A percentile compares a stretch with the other conserved stretches of the same genome.
Conservation (phyloP, 2,797 vertebrate species). For the Ciconia nigra region DNA sequence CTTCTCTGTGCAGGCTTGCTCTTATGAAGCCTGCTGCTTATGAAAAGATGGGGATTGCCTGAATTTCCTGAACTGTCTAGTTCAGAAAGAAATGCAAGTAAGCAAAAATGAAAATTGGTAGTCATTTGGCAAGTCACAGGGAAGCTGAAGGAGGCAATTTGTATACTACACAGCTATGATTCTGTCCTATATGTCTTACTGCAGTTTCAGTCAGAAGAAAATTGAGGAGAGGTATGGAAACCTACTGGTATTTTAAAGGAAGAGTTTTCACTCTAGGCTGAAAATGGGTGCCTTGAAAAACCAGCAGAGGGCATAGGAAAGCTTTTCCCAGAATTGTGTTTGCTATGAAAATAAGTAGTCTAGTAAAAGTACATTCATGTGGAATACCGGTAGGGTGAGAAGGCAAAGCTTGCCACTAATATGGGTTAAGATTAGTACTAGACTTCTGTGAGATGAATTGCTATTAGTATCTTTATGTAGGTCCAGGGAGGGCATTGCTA, state of each 20-base stretch:
- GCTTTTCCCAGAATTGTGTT: background rate
- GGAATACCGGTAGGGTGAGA: background rate
- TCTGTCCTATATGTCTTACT: background rate
- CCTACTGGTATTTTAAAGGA: background rate
- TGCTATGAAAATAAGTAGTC: background rate
- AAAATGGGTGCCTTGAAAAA: background rate
- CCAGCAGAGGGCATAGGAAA: constrained; percentile 34
- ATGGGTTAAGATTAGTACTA: background rate
- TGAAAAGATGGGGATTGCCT: background rate
- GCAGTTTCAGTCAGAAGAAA: background rate
- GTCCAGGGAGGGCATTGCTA: background rate
- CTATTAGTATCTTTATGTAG: background rate
- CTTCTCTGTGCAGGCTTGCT: background rate
- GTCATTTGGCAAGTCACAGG: background rate
- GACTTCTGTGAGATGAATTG: background rate
- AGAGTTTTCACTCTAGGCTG: background rate
- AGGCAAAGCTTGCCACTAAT: background rate
- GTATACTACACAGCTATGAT: background rate
- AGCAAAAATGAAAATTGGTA: background rate
- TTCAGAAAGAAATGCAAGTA: background rate
- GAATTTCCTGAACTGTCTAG: background rate
- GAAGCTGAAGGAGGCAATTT: background rate
- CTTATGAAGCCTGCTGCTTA: background rate
- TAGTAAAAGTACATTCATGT: background rate
- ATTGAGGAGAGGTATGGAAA: background rate